Evolutionary conservation across 1,140 invertebrate genomes (phyloP).

Genomic region (Drosophila gunungcola): DNA sequence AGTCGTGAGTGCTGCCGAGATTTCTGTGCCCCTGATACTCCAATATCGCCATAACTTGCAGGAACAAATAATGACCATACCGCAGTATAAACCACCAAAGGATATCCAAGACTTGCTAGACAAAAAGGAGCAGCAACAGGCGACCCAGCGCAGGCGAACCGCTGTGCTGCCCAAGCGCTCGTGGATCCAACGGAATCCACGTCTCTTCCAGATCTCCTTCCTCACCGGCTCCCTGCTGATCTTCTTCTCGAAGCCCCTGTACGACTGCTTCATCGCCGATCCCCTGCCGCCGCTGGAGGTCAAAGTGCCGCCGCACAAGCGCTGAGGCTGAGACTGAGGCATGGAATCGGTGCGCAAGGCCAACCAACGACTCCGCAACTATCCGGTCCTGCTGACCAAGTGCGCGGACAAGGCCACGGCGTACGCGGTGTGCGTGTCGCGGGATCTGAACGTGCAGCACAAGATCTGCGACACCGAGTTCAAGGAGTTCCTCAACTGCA

Average conservation of each 20-base stretch:
- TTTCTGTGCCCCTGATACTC: background rate
- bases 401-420: constrained; percentile 88
- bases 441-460: constrained; percentile 89
- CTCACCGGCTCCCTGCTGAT: constrained; percentile 85
- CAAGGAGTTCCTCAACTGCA: constrained; percentile 89
- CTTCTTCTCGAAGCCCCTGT: constrained; percentile 89
- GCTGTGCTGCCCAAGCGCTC: constrained; percentile 72
- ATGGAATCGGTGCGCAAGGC: constrained; percentile 94
- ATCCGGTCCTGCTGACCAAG: constrained; percentile 89
- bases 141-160: constrained; percentile 65
- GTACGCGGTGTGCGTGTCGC: constrained; percentile 92
- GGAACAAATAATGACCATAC: constrained; percentile 74
- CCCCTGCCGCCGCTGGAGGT: constrained; percentile 41
- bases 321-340: constrained; percentile 39
- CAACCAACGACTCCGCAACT: constrained; percentile 89
- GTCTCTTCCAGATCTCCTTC: constrained; percentile 85
- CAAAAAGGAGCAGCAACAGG: constrained; percentile 65
- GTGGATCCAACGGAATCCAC: constrained; percentile 86
- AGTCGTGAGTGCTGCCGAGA: constrained; percentile 29
- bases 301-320: constrained; percentile 84
- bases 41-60: background rate
- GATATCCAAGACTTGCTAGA: constrained; percentile 67
- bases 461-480: constrained; percentile 91
- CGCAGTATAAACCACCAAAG: constrained; percentile 73
- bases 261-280: constrained; percentile 87